Conservation (phyloP, 2,888 invertebrate species). For the Priocnemis perturbator region DNA sequence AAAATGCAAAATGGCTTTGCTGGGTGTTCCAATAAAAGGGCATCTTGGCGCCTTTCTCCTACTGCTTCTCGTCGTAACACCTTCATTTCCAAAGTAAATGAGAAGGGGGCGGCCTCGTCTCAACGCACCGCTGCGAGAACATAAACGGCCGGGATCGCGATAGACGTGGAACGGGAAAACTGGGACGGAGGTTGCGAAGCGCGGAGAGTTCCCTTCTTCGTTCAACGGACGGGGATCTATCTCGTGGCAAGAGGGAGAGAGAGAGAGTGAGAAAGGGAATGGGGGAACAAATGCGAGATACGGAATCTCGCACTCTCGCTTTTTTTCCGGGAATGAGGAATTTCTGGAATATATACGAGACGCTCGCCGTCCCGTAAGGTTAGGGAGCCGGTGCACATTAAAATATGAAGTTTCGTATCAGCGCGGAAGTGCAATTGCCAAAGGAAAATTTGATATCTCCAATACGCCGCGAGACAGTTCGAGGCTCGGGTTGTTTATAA, state of each 20-base stretch:
- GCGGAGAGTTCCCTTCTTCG: too few relatives aligned
- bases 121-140: conserved; percentile 47
- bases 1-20: conserved; percentile 52
- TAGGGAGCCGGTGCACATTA: too few relatives aligned
- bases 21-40: conserved; percentile 47
- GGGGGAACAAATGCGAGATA: neutral
- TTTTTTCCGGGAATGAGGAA: neutral
- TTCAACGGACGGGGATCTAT: too few relatives aligned
- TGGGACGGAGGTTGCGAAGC: too few relatives aligned
- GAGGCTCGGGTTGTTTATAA: too few relatives aligned
- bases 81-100: conserved; percentile 57
- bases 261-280: neutral
- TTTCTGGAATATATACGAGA: neutral
- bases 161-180: conserved; percentile 15
- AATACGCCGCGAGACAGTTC: too few relatives aligned
- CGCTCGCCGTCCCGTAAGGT: too few relatives aligned
- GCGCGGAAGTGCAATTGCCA: too few relatives aligned
- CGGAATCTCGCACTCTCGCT: conserved; percentile 13
- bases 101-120: conserved; percentile 29
- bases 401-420: too few relatives aligned
- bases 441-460: too few relatives aligned
- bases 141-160: conserved; percentile 41
- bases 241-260: neutral
- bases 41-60: conserved; percentile 16
- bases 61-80: conserved; percentile 34